A percentile compares a stretch with the other conserved stretches of the same genome.
Evolutionary conservation across 2,797 vertebrate genomes (phyloP).

Genomic region (Danio kyathit): DNA sequence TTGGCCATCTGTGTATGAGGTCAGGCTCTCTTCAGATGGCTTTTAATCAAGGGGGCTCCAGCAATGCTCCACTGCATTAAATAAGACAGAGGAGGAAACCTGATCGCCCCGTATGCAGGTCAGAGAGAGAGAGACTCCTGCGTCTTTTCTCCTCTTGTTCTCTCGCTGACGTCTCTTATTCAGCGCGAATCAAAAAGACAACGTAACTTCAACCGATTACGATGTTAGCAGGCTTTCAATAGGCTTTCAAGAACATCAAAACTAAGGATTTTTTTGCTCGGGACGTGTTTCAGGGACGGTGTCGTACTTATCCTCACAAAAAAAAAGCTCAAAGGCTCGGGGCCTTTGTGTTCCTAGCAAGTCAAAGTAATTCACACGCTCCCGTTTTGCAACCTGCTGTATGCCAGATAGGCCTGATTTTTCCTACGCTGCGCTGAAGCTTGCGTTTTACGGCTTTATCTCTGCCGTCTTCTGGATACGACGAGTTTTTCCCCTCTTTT

Average conservation of each 20-base stretch:
- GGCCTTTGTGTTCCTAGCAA: slow-evolving; percentile 44
- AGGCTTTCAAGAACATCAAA: slow-evolving; percentile 58
- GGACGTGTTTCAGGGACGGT: slow-evolving; percentile 42
- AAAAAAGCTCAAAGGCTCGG: slow-evolving; percentile 38
- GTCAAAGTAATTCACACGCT: slow-evolving; percentile 57
- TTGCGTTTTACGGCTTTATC: slow-evolving; percentile 31
- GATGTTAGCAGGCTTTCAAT: slow-evolving; percentile 59
- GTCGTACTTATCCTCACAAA: slow-evolving; percentile 46
- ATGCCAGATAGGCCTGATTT: slow-evolving; percentile 11
- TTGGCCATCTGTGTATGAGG: slow-evolving; percentile 64
- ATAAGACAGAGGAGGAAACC: slow-evolving; percentile 71
- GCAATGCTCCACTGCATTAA: slow-evolving; percentile 65
- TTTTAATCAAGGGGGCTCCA: slow-evolving; percentile 74
- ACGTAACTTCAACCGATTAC: slow-evolving; percentile 53
- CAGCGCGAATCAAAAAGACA: slow-evolving; percentile 43
- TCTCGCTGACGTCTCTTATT: slow-evolving; percentile 58
- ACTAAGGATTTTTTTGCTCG: slow-evolving; percentile 36
- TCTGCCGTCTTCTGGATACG: slow-evolving; percentile 25
- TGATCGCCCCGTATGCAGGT: slow-evolving; percentile 59
- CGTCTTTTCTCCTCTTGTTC: slow-evolving; percentile 57
- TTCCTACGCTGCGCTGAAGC: slow-evolving; percentile 5
- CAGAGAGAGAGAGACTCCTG: slow-evolving; percentile 39
- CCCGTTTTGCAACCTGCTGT: slow-evolving; percentile 43
- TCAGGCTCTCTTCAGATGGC: slow-evolving; percentile 67
- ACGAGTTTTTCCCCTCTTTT: slow-evolving; percentile 8